A percentile compares a stretch with the other conserved stretches of the same genome.
These are phyloP conservation scores for Seira sanloemensis DNA, from an alignment of 2,888 invertebrate genomes.

Conservation along the genomic window DNA sequence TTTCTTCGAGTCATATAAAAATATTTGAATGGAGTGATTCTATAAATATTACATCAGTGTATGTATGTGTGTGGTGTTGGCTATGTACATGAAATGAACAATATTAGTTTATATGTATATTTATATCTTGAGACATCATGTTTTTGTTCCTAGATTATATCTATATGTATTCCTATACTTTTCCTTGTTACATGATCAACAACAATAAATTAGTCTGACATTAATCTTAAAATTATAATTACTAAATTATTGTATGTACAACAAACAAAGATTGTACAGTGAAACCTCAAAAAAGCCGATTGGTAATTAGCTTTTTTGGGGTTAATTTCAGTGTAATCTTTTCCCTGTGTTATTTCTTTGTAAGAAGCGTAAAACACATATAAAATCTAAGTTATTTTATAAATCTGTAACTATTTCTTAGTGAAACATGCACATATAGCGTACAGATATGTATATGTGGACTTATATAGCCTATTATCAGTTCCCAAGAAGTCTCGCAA, in stretches of 20 bases:
- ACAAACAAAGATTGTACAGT: background rate
- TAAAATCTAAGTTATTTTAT: background rate
- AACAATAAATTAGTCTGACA: conserved; percentile 4
- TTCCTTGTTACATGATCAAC: background rate
- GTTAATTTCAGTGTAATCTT: background rate
- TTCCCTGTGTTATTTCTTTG: background rate
- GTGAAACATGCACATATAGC: too few species aligned
- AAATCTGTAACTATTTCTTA: too few species aligned
- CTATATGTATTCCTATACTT: too few species aligned
- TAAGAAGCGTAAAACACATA: conserved; percentile 1
- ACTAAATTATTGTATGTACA: background rate
- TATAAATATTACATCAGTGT: background rate
- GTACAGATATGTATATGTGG: background rate
- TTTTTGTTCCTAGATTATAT: background rate
- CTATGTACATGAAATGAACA: background rate
- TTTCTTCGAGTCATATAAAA: background rate
- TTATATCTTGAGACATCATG: background rate
- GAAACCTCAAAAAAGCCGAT: background rate
- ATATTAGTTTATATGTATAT: background rate
- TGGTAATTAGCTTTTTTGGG: background rate
- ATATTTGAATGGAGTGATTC: background rate
- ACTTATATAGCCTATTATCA: background rate
- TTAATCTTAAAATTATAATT: conserved; percentile 1
- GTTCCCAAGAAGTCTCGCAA: background rate
- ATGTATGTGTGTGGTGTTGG: background rate